phyloP scores from a whole-genome alignment of 2,888 invertebrate species.

The Chymomyza caudatula region DNA sequence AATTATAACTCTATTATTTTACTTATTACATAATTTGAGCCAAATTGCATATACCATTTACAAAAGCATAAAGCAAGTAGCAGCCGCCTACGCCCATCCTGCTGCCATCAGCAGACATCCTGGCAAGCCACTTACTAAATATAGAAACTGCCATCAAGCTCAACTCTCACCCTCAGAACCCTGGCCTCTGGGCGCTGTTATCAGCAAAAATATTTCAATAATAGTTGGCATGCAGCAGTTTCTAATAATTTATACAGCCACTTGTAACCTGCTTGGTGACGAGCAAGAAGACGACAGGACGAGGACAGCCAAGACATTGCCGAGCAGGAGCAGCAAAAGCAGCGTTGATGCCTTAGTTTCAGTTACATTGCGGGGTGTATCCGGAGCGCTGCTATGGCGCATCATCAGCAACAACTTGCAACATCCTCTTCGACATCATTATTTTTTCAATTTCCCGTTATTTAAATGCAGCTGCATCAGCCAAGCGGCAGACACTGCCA shows the following conservation, averaged over 20 bases:
- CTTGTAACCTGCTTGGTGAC: slow-evolving; percentile 19
- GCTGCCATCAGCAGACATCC: background rate
- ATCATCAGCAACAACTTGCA: slow-evolving; percentile 7
- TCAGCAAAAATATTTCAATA: slow-evolving; percentile 54
- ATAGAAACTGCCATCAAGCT: slow-evolving; percentile 10
- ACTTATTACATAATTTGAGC: no score
- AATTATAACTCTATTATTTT: no score
- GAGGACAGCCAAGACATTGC: background rate
- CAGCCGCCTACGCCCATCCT: background rate
- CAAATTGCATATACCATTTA: background rate
- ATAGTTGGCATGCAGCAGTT: slow-evolving; percentile 50
- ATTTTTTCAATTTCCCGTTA: slow-evolving; percentile 68
- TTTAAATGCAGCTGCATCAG: slow-evolving; percentile 52
- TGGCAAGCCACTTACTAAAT: background rate
- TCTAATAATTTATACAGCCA: slow-evolving; percentile 50
- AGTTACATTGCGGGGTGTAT: background rate
- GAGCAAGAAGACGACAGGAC: background rate
- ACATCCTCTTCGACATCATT: slow-evolving; percentile 44
- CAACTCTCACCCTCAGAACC: background rate
- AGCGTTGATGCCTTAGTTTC: background rate
- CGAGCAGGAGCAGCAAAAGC: background rate
- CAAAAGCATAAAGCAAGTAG: background rate
- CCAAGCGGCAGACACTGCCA: background rate
- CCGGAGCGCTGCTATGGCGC: background rate
- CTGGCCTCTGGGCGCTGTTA: slow-evolving; percentile 8